Evolutionary conservation across 2,113 vertebrate genomes (phyloP).

Genomic region (Eulacestoma nigropectus): DNA sequence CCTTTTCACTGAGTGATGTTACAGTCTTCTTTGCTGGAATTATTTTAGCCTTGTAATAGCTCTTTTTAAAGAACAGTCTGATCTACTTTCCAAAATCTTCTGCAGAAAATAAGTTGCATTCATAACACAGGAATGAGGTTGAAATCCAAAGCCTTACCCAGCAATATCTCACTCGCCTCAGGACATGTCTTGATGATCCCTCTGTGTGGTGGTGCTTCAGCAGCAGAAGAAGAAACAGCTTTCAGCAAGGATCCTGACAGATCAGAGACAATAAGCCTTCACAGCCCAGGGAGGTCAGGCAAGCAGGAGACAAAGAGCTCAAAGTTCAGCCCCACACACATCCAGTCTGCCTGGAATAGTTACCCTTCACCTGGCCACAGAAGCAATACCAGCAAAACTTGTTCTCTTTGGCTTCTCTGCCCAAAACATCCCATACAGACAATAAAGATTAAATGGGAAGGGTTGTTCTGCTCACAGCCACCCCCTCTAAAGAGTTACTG

Average conservation of each 20-base stretch:
- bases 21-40: background rate
- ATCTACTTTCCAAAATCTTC: background rate
- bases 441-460: background rate
- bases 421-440: background rate
- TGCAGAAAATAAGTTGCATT: background rate
- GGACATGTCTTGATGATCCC: background rate
- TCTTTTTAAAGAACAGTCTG: background rate
- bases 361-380: background rate
- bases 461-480: background rate
- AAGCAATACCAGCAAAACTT: background rate
- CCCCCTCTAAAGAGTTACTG: background rate
- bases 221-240: background rate
- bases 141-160: background rate
- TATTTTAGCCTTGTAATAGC: background rate
- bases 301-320: background rate
- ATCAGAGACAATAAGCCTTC: background rate
- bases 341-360: background rate
- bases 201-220: background rate
- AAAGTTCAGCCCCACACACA: background rate
- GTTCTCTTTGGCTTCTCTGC: background rate
- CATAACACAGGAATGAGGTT: background rate
- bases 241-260: background rate
- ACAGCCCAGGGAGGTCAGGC: background rate
- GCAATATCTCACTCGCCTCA: background rate
- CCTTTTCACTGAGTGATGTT: conserved; percentile 5